phyloP scores from a whole-genome alignment of 2,888 invertebrate genomes.

The Cepaea hortensis region DNA sequence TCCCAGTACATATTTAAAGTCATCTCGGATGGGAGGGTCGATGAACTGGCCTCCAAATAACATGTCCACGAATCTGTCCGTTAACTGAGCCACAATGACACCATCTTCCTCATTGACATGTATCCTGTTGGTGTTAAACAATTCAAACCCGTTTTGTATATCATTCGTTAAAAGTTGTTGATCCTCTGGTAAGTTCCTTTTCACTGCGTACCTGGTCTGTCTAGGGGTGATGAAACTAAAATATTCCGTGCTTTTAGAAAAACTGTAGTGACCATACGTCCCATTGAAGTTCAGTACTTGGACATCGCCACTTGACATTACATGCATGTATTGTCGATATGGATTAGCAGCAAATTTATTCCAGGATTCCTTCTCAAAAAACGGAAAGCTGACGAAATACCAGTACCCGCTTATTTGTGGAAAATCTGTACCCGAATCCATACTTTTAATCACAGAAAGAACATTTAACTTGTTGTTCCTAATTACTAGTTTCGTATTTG shows the following conservation, averaged over 20 bases:
- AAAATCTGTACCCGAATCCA: neutral
- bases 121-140: neutral
- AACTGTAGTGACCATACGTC: neutral
- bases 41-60: neutral
- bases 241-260: neutral
- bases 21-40: neutral
- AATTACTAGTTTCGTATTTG: neutral
- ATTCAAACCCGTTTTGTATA: neutral
- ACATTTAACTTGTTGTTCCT: neutral
- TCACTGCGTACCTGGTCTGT: neutral
- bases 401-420: neutral
- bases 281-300: neutral
- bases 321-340: neutral
- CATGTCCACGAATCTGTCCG: neutral
- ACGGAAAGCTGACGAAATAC: constrained; percentile 7
- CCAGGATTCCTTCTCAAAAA: neutral
- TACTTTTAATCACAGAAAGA: neutral
- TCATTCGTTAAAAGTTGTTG: neutral
- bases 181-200: constrained; percentile 1
- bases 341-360: neutral
- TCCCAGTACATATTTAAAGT: neutral
- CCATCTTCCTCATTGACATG: neutral
- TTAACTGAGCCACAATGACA: neutral
- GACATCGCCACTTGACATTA: neutral
- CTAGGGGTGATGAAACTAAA: neutral